phyloP scores from a whole-genome alignment of 2,888 invertebrate species.

The Alcis repandata region DNA sequence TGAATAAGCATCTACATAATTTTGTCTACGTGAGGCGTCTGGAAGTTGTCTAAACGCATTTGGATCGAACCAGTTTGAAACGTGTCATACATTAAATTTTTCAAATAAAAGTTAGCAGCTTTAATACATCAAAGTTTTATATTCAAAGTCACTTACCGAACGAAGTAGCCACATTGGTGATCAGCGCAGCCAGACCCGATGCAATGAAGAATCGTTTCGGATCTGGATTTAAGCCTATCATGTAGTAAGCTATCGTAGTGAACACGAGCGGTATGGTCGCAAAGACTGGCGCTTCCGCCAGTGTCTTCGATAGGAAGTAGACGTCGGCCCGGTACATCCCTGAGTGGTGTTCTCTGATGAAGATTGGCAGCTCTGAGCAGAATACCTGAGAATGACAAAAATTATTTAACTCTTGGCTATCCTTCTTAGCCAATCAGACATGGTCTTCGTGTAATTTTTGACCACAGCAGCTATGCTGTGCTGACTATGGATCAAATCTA shows the following conservation, averaged over 20 bases:
- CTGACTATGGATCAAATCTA: no score
- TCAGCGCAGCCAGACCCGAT: constrained; percentile 91
- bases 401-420: neutral
- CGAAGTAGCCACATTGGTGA: constrained; percentile 95
- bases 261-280: constrained; percentile 94
- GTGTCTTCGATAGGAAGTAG: constrained; percentile 96
- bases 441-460: neutral
- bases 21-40: no score
- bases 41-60: no score
- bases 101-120: no score
- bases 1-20: no score
- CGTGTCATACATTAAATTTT: no score
- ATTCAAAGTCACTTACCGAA: constrained; percentile 88
- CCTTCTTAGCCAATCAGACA: neutral
- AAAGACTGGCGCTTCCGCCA: constrained; percentile 96
- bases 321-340: constrained; percentile 97
- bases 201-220: constrained; percentile 91
- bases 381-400: constrained; percentile 89
- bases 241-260: constrained; percentile 93
- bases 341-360: constrained; percentile 94
- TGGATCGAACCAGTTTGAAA: no score
- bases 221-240: constrained; percentile 93
- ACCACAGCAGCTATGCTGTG: neutral
- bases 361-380: constrained; percentile 95
- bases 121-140: neutral